phyloP scores from a whole-genome alignment of 1,140 invertebrate genomes.

The Rhynchophorus ferrugineus region DNA sequence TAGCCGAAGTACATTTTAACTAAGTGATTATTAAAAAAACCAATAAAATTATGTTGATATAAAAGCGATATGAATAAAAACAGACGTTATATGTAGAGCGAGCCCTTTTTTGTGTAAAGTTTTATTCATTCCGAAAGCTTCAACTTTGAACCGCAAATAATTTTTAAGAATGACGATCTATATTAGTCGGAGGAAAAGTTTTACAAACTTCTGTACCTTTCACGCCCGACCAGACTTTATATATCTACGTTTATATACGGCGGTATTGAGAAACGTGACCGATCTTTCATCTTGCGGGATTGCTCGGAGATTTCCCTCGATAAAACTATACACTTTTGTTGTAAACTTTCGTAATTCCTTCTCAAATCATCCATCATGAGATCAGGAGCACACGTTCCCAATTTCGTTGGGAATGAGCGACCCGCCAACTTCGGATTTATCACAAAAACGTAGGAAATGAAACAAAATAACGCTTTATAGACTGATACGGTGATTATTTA shows the following conservation, averaged over 20 bases:
- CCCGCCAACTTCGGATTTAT: conserved; percentile 16
- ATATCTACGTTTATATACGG: conserved; percentile 29
- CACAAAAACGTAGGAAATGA: conserved; percentile 16
- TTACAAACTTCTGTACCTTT: conserved; percentile 26
- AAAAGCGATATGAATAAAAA: no score
- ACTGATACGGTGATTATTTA: conserved; percentile 27
- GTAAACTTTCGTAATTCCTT: conserved; percentile 42
- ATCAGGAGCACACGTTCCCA: conserved; percentile 31
- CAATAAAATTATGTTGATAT: no score
- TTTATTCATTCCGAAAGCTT: no score
- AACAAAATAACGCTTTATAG: conserved; percentile 21
- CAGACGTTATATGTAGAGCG: no score
- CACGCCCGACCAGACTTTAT: conserved; percentile 22
- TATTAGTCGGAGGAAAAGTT: conserved; percentile 23
- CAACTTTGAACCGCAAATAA: no score
- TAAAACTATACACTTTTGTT: conserved; percentile 41
- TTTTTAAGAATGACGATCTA: conserved; percentile 14
- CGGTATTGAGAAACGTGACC: conserved; percentile 36
- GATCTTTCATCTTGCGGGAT: conserved; percentile 40
- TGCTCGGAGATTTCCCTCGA: conserved; percentile 40
- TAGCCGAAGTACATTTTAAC: no score
- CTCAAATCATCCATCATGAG: conserved; percentile 41
- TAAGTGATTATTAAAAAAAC: no score
- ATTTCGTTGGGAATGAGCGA: conserved; percentile 14
- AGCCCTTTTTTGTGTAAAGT: no score